A percentile compares a stretch with the other conserved stretches of the same genome.
phyloP scores from a whole-genome alignment of 2,888 invertebrate genomes.

The Macrosoma leucophasiata region DNA sequence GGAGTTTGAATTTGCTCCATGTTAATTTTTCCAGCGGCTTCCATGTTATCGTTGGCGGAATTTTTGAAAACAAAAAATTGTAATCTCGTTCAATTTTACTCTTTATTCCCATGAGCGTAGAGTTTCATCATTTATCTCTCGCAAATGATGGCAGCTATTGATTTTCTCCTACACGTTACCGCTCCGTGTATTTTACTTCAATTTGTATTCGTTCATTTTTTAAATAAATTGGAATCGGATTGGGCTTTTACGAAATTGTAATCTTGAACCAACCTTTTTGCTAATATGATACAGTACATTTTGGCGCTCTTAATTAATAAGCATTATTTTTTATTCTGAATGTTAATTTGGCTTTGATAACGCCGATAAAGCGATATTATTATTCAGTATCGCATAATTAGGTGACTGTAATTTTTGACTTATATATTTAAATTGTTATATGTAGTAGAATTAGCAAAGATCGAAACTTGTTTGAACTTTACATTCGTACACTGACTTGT shows the following conservation, averaged over 20 bases:
- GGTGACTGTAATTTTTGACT: too few relatives aligned
- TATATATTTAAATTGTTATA: too few relatives aligned
- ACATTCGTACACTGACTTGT: too few relatives aligned
- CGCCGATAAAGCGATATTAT: too few relatives aligned
- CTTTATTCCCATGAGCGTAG: constrained; percentile 18
- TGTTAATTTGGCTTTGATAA: too few relatives aligned
- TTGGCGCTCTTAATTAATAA: too few relatives aligned
- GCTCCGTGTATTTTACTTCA: constrained; percentile 26
- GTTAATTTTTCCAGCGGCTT: constrained; percentile 26
- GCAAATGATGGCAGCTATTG: constrained; percentile 18
- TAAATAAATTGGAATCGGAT: constrained; percentile 30
- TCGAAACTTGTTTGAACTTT: too few relatives aligned
- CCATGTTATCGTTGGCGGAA: constrained; percentile 10
- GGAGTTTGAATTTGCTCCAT: constrained; percentile 23
- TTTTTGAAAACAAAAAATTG: constrained; percentile 12
- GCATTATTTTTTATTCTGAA: too few relatives aligned
- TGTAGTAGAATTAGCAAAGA: too few relatives aligned
- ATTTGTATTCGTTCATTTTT: constrained; percentile 30
- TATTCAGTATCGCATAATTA: too few relatives aligned
- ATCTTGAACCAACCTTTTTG: constrained; percentile 24
- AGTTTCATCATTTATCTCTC: constrained; percentile 9
- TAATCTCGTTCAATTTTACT: constrained; percentile 16
- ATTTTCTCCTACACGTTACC: constrained; percentile 18
- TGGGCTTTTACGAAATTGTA: constrained; percentile 27
- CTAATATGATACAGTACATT: constrained; percentile 17